Base-by-base conservation (phyloP, 2,797 vertebrate species). In the Saxicola maurus region DNA sequence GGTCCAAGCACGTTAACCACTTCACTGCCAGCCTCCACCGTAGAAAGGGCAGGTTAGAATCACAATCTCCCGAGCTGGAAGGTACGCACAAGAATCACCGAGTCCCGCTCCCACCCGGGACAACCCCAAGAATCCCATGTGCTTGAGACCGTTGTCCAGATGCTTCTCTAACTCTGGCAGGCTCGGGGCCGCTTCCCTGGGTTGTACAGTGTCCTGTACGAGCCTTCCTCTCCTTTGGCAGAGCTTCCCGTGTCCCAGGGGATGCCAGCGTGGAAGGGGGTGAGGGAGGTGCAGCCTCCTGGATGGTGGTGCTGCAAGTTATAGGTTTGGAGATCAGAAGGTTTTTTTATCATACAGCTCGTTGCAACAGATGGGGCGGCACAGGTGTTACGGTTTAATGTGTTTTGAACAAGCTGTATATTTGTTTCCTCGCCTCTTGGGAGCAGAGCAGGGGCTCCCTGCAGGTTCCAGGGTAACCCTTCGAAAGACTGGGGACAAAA, bases 61-160 rank as follows among this genome's bases (percentile, higher is more conserved):
- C 56, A 30, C 13, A 30, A 38, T 75, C 24, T 38, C 17, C 6
- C 1, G 4, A 56, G 31, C 13, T 51, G 28, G 24, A 56, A 75
- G n/a, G 31, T 37, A 38, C 0, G 2, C 37, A 40, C 43, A 45
- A 37, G 64, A 17, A 51, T 45, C 56, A 45, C 17, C 1, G 5
- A 43, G 19, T 25, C 8, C 19, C 62, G 0, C 17, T 49, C 37
- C 42, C 16, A 7, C 2, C 1, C 1, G 38, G 42, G 28, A 51
- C 25, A 51, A 4, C 7, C 10, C 14, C 56, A 13, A 60, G 10
- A 49, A 21, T 15, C 2, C 24, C 43, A 6, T 6, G 37, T 13
- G 20, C 56, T 55, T 33, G 17, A 33, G 11, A 33, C 17, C 3
- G 0, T 25, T 30, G 37, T 10, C 20, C n/a, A 56, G 30, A 68